Conservation (phyloP, 2,797 vertebrate genomes). For the Podargus strigoides region DNA sequence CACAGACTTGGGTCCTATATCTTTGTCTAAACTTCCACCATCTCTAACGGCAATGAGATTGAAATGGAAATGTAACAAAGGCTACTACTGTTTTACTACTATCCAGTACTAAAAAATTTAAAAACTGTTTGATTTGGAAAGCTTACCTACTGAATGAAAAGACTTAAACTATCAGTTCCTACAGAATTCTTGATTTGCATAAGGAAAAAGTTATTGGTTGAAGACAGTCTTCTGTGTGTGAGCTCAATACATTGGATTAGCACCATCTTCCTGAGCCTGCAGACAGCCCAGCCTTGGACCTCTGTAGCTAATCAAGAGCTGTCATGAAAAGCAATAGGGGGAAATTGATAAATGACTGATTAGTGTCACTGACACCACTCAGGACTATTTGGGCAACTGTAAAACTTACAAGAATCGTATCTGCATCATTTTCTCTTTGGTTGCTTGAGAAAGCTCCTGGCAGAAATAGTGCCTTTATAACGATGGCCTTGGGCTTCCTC, state of each 20-base stretch:
- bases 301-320: neutral
- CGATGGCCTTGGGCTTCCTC: neutral
- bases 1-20: neutral
- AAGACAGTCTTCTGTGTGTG: neutral
- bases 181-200: neutral
- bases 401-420: neutral
- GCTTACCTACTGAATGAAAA: neutral
- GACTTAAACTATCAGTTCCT: neutral
- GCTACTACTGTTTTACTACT: neutral
- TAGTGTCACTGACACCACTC: neutral
- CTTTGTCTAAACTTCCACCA: neutral
- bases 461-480: neutral
- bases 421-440: neutral
- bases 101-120: neutral
- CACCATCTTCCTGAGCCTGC: neutral
- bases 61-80: neutral
- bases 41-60: neutral
- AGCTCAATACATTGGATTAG: neutral
- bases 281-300: neutral
- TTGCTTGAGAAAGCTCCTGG: neutral
- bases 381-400: neutral
- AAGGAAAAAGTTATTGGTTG: neutral
- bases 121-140: neutral
- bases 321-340: neutral
- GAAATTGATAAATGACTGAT: neutral